Conservation (phyloP, 2,113 vertebrate species). For the Eptatretus burgeri region DNA sequence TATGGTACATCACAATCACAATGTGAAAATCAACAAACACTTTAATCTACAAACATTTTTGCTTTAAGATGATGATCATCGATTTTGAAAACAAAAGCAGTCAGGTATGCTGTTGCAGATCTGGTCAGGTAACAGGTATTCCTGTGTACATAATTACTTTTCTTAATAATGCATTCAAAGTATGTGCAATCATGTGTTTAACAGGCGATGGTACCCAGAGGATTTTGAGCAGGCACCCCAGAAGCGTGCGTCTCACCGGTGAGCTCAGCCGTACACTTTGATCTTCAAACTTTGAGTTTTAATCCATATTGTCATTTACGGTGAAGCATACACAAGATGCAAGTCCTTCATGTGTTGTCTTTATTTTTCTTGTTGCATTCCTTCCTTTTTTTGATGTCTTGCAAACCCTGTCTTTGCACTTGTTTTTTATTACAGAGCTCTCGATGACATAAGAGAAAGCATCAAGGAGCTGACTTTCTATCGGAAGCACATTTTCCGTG, state of each 20-base stretch:
- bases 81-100: neutral
- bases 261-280: constrained; percentile 11
- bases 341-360: too few species aligned
- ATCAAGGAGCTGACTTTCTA: constrained; percentile 77
- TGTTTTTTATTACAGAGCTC: constrained; percentile 26
- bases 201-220: constrained; percentile 68
- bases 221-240: constrained; percentile 45
- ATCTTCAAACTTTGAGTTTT: too few species aligned
- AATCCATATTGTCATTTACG: too few species aligned
- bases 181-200: constrained; percentile 8
- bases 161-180: neutral
- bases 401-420: too few species aligned
- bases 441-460: constrained; percentile 75
- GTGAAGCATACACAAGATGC: too few species aligned
- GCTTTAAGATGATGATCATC: neutral
- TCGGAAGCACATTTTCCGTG: constrained; percentile 50
- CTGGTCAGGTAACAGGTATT: neutral
- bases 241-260: constrained; percentile 72
- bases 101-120: neutral
- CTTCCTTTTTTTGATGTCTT: too few species aligned
- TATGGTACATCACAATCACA: too few species aligned
- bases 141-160: neutral
- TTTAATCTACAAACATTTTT: neutral
- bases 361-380: too few species aligned
- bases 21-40: neutral